Base-by-base conservation (phyloP, 2,113 vertebrate genomes). In the Danio rerio region DNA sequence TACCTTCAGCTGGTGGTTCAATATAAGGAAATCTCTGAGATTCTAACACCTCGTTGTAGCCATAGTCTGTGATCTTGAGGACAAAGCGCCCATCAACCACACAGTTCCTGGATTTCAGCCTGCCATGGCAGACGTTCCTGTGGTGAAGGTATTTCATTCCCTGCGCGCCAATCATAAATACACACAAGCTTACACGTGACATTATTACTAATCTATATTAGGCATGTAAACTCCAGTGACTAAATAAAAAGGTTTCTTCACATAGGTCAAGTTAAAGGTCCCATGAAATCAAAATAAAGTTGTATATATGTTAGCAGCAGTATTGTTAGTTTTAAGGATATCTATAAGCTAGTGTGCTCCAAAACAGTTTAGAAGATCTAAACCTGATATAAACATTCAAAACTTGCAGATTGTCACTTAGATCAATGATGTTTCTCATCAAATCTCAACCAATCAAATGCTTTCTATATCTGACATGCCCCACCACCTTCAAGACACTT, bases 71-170 rank as follows among this genome's bases (percentile, higher is more conserved):
- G 66, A 95, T 63, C 84, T 94, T 95, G 7, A 95, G 90, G 43
- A 94, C 92, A 16, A 95, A 94, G 0, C 94, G 93, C 0, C 94
- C 94, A 5, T 95, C 94, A 56, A 95, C 94, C 58, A 95, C 90
- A 65, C 94, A 95, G 88, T 95, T 95, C 6, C 94, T 89, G 42
- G 94, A 94, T 83, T 94, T 94, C 3, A 95, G 89, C 15, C 92
- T 92, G 52, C 86, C 87, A 73, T 95, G 94, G 45, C 73, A 85
- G 40, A 94, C 86, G 0, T 87, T 88, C 1, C 89, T 89, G 71
- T 94, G 91, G 81, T 95, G 94, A 7, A 94, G 91, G 85, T 94
- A 94, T 88, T 91, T 94, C 93, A 95, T 94, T 13, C 94, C 94
- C 94, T 95, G 75, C 18, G 53, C 62, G 11, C n/a, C 31, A 78